Percentiles rank a stretch among this genome's conserved stretches.
phyloP scores from a whole-genome alignment of 1,140 invertebrate species.

The Mylabris phalerata region DNA sequence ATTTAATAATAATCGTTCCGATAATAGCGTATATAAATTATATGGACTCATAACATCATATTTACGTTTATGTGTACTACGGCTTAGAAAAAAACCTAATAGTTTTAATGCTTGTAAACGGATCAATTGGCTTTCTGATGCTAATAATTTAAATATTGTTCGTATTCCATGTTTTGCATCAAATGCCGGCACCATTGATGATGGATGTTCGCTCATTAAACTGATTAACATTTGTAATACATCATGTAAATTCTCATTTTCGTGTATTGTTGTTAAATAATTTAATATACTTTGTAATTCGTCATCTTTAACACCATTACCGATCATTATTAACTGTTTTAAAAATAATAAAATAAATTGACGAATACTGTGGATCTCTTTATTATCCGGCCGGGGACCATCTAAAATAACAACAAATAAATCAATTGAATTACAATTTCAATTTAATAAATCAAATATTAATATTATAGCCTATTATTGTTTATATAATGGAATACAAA shows the following conservation, averaged over 20 bases:
- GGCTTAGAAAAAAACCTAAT: slow-evolving; percentile 88
- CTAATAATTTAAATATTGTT: slow-evolving; percentile 93
- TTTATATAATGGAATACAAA: no score
- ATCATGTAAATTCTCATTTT: slow-evolving; percentile 98
- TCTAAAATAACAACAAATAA: slow-evolving; percentile 53
- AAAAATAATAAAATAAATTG: slow-evolving; percentile 93
- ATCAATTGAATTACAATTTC: slow-evolving; percentile 1
- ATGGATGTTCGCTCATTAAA: slow-evolving; percentile 95
- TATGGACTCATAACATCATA: slow-evolving; percentile 98
- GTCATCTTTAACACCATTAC: slow-evolving; percentile 95
- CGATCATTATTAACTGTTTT: slow-evolving; percentile 94
- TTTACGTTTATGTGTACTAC: slow-evolving; percentile 95
- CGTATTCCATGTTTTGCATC: slow-evolving; percentile 94
- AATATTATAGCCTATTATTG: no score
- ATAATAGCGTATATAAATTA: slow-evolving; percentile 94
- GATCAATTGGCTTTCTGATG: slow-evolving; percentile 91
- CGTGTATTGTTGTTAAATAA: slow-evolving; percentile 94
- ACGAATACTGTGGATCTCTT: slow-evolving; percentile 89
- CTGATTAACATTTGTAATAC: slow-evolving; percentile 95
- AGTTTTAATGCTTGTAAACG: slow-evolving; percentile 92
- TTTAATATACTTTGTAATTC: slow-evolving; percentile 98
- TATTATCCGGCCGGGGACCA: slow-evolving; percentile 85
- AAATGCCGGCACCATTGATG: slow-evolving; percentile 97
- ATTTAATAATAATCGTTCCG: slow-evolving; percentile 85
- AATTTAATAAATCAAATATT: not conserved